Percentiles rank a stretch among this genome's conserved stretches.
Evolutionary conservation across 2,888 invertebrate species (phyloP).

Genomic region (Ormyrus pomaceus): DNA sequence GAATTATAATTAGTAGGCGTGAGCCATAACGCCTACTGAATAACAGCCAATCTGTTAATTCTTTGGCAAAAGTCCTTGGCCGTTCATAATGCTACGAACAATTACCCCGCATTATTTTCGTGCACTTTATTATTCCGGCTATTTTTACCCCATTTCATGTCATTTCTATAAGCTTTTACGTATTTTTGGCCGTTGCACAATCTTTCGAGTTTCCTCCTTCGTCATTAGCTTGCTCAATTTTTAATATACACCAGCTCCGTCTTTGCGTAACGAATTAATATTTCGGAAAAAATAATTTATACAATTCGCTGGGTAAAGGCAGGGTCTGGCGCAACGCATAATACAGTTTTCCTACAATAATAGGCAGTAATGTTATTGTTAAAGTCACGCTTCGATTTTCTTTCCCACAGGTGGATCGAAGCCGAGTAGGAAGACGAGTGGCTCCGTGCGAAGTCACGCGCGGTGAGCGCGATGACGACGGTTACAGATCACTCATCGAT

Average conservation of each 20-base stretch:
- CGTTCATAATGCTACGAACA: not conserved
- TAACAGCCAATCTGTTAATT: slow-evolving; percentile 40
- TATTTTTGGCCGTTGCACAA: no score
- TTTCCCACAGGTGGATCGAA: slow-evolving; percentile 58
- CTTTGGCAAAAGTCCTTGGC: slow-evolving; percentile 5
- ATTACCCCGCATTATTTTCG: not conserved
- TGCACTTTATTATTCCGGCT: no score
- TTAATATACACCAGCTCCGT: not conserved
- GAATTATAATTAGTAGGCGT: slow-evolving; percentile 75
- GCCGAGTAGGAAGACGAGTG: not conserved
- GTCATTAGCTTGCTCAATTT: no score
- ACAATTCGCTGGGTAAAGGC: no score
- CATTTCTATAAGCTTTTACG: no score
- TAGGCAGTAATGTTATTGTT: slow-evolving; percentile 34
- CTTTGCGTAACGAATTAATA: no score
- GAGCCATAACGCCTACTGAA: slow-evolving; percentile 72
- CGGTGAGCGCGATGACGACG: slow-evolving; percentile 63
- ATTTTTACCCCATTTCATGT: no score
- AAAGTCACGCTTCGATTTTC: slow-evolving; percentile 54
- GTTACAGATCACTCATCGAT: slow-evolving; percentile 75
- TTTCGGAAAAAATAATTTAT: no score
- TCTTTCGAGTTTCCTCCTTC: no score
- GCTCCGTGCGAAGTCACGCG: slow-evolving; percentile 57
- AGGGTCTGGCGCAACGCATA: no score
- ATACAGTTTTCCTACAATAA: slow-evolving; percentile 27